Evolutionary conservation across 2,888 invertebrate species (phyloP), one percentile per base, ranked within the genome.

Genomic region (Oasisia sp.): DNA sequence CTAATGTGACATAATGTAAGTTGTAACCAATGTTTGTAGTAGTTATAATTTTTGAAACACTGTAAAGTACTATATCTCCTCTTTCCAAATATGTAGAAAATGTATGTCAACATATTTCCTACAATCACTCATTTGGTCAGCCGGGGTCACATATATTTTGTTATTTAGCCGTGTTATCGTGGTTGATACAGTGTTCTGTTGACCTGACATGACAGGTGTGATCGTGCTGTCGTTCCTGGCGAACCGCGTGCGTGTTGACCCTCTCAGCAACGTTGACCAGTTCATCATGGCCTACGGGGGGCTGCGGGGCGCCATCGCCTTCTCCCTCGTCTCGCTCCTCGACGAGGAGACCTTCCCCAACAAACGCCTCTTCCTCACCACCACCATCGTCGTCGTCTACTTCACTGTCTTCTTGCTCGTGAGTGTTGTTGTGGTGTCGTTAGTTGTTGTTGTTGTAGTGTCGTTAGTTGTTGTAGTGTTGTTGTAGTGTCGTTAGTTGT

Each of bases 381-480:
- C 99, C 3, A 99, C 99, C 1, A 98, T 99, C 95, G 98, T 99
- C 91, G 98, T 99, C 94, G 98, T 99, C 95, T 99, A 99, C 96
- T 99, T 99, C 97, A 99, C 99, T 4, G 99, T 99, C n/a, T 99
- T 99, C 97, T 97, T 99, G 95, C 99, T 99, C 97, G 96, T 96
- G 93, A 93, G 92, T 74, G 7, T 19, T 27, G 14, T 11, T 0
- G 12, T 50, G 9, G 14, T 7, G n/a, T 74, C 7, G 27, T 74
- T 74, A 7, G 56, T 56, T 56, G 56, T 56, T 56, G 56, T 56
- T 56, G 19, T 19, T 56, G 56, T 56, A 38, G 38, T 38, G 38
- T 4, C 38, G 2, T 38, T 38, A 9, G 74, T 74, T 74, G 14
- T 27, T 27, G 19, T 74, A 27, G 27, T 74, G 19, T 19, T 27